phyloP scores from a whole-genome alignment of 2,113 vertebrate genomes.

The Fulica atra region DNA sequence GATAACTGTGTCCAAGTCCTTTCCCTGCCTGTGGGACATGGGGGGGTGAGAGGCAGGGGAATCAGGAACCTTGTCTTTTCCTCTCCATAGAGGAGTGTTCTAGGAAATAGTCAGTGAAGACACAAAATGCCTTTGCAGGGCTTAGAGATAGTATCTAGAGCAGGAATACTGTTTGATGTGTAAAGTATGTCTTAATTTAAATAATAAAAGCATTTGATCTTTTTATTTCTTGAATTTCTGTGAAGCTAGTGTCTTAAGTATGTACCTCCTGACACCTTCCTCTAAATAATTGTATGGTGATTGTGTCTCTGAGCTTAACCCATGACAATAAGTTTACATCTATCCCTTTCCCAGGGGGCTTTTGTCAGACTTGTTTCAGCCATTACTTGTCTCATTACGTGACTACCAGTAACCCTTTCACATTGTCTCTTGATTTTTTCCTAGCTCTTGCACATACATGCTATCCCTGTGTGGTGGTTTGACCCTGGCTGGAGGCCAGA shows the following conservation, averaged over 20 bases:
- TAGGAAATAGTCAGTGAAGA: background rate
- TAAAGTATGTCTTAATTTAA: background rate
- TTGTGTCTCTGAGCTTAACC: background rate
- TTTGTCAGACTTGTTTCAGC: background rate
- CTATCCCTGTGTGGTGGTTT: background rate
- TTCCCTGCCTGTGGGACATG: background rate
- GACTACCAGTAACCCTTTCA: background rate
- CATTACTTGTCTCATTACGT: background rate
- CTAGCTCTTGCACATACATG: background rate
- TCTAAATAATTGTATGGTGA: background rate
- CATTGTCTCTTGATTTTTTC: background rate
- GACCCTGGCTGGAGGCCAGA: too few species aligned
- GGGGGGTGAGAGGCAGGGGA: background rate
- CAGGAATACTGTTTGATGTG: background rate
- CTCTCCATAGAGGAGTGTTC: rapidly evolving
- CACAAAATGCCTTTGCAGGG: background rate
- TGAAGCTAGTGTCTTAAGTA: background rate
- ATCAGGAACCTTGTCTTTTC: background rate
- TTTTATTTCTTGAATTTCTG: background rate
- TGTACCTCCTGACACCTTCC: background rate
- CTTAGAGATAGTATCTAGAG: background rate
- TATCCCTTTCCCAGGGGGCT: background rate
- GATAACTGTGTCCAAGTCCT: background rate
- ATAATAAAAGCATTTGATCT: background rate
- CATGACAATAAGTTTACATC: background rate